Base-by-base conservation (phyloP, 2,113 vertebrate genomes). In the Dromas ardeola region DNA sequence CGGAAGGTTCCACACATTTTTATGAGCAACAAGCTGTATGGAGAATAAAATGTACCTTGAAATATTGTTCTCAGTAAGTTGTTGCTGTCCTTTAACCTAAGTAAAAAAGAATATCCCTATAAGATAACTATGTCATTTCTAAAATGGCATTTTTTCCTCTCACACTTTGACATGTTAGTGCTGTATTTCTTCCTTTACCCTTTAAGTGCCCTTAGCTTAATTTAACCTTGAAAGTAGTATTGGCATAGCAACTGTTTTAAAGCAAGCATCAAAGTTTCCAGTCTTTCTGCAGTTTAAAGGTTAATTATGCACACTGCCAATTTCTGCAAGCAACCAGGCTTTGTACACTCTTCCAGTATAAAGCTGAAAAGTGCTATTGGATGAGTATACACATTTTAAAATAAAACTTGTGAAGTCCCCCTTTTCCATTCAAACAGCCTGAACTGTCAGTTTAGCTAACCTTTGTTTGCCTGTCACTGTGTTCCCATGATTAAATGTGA, bases 401-500 rank as follows among this genome's bases (percentile, higher is more conserved):
- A 97, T 98, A 95, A 97, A 97, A 97, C 81, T 89, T 90, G 79
- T 71, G 82, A 93, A 80, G 53, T 90, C 81, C 63, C n/a, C 45
- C 38, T 93, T 76, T 97, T 94, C 65, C 52, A 81, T 87, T 96
- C 94, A 93, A 97, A 95, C 89, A 96, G 93, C 74, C 90, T 96
- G 84, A 97, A 96, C 95, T 98, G 98, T 97, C 98, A 98, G 97
- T 97, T 98, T 97, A 94, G 94, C 94, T 98, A 98, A 98, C 97
- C 98, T 98, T 98, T 98, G 98, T 98, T 98, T 98, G 97, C 97
- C 92, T 98, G 98, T 98, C 98, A 97, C 96, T 94, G 95, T 97
- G 94, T 98, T 98, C 98, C 92, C 95, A 71, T 98, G 97, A 98
- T 98, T 98, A 98, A 98, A 98, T 98, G 97, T 98, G 98, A 98